Base-by-base conservation (phyloP, 2,888 invertebrate genomes). In the Seladonia tumulorum region DNA sequence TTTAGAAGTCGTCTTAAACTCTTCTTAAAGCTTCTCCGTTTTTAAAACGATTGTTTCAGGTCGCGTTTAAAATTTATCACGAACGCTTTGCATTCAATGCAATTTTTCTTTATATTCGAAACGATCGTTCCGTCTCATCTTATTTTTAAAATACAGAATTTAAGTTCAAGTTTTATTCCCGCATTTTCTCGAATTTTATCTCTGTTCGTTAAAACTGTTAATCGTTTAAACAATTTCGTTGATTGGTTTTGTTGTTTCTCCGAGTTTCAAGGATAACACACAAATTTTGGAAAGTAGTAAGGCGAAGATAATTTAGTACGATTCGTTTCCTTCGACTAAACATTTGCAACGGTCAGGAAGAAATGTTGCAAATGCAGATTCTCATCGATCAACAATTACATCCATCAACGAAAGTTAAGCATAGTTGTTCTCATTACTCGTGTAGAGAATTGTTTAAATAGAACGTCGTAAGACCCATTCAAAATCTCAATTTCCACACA, bases 241-340 rank as follows among this genome's bases (percentile, higher is more conserved):
- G 29, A 63, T 63, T 29, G 10, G 14, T 45, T 45, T 57, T 4
- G n/a, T 12, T 12, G 57, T 57, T 57, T n/a, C 57, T 57, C n/a
- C 57, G 10, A 18, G 68, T 39, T 70, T 42, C 68, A 39, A n/a
- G 39, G 57, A 57, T 57, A n/a, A 4, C 1, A 22, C 14, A n/a
- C n/a, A 39, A 42, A 70, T 42, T 12, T n/a, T 42, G 70, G 70
- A 70, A 70, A 70, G n/a, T 25, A 70, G 70, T 14, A 42, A n/a
- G 2, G 29, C 14, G n/a, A n/a, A 22, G 16, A n/a, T 5, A 42
- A 70, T n/a, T 70, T 70, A n/a, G 39, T 12, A 0, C 12, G n/a
- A 70, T n/a, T 14, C n/a, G 5, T 14, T 12, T 22, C 12, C 5
- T 39, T 42, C n/a, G 5, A 5, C 14, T 42, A n/a, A 42, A 70